A percentile compares a stretch with the other conserved stretches of the same genome.
Conservation (phyloP, 92 coral and sea anemone genomes). For the Zoanthus sansibaricus region DNA sequence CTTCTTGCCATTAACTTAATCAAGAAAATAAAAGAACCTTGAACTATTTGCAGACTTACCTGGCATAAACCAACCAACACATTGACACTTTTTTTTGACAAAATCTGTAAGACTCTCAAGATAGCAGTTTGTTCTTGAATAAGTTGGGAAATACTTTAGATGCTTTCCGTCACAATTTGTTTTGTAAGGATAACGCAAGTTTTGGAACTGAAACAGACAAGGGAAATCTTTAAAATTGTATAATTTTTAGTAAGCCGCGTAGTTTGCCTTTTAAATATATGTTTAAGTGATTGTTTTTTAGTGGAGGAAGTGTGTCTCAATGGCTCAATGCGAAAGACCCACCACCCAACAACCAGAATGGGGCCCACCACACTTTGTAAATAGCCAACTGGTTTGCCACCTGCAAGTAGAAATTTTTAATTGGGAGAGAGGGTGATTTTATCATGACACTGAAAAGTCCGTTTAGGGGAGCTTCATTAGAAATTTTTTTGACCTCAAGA, state of each 20-base stretch:
- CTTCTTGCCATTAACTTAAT: no score
- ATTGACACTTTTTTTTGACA: conserved; percentile 15
- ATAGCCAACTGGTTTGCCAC: no score
- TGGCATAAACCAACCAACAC: conserved; percentile 50
- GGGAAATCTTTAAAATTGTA: background rate
- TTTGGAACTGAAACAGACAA: background rate
- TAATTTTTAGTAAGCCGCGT: background rate
- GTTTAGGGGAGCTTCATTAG: no score
- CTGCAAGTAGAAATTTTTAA: no score
- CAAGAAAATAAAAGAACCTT: no score
- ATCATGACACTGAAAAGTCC: no score
- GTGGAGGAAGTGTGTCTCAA: background rate
- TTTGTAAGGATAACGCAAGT: conserved; percentile 35
- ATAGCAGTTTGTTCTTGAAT: conserved; percentile 41
- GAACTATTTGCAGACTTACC: background rate
- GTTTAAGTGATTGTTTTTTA: background rate
- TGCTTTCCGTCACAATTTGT: conserved; percentile 41
- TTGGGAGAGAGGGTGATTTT: no score
- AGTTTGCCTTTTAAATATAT: background rate
- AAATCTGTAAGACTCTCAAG: conserved; percentile 34
- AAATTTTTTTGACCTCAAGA: background rate
- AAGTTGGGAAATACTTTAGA: conserved; percentile 18
- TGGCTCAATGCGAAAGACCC: no score
- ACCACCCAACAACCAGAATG: no score
- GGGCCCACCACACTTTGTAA: no score